Evolutionary conservation across 2,888 invertebrate species (phyloP), one percentile per base, ranked within the genome.

Genomic region (Cryptus armator): DNA sequence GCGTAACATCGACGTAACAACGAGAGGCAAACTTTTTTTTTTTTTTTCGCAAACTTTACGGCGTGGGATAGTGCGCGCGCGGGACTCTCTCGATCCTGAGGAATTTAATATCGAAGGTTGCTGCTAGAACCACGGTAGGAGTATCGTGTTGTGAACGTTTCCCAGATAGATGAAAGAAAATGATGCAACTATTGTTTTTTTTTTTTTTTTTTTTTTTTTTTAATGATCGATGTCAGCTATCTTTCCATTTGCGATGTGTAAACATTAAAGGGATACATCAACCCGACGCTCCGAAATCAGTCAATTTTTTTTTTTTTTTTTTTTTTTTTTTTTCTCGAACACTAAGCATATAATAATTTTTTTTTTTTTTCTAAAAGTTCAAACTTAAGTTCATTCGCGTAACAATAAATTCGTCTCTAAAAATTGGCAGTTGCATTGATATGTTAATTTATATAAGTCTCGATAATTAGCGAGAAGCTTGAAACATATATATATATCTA

Each of bases 41-140:
- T 46, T 43, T 77, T 67, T 68, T 48, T 68, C 68, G 16, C 70
- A 62, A 48, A 44, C 32, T 32, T 68, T 7, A 37, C 53, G 48
- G 78, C 78, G 78, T 78, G 78, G 70, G 78, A 78, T 70, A 56
- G 70, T 70, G 48, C 19, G 75, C 59, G 5, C 32, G 1, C 37
- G 37, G 59, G 29, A 14, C 59, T 68, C 70, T 29, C 37, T 62
- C 46, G 78, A 70, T 70, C 16, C 59, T 19, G 12, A 70, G 78
- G 78, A 78, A 78, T 78, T 78, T 78, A 78, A 70, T 78, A 70
- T 24, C 78, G 78, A 70, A 78, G 59, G 68, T 44, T 53, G 67
- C 68, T 29, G 19, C 32, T 29, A 1, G 46, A n/a, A n/a, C 68
- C 70, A 68, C 19, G 62, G 32, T 37, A 16, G n/a, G 7, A 46